A percentile compares a stretch with the other conserved stretches of the same genome.
Conservation (phyloP, 2,888 invertebrate species). For the Pyrrhia umbra region DNA sequence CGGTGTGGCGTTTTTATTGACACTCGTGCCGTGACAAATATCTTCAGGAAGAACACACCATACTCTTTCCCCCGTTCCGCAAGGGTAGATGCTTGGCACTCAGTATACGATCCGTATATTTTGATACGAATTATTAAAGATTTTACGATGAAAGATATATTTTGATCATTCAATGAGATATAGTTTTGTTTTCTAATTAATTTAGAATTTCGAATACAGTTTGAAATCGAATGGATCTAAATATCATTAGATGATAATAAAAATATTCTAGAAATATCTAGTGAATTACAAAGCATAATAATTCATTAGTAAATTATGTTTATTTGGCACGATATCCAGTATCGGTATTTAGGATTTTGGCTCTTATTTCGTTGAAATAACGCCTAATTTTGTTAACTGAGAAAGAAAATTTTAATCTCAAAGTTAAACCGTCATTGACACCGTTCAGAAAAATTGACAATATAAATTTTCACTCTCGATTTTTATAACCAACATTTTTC, state of each 20-base stretch:
- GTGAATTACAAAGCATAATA: conserved; percentile 9
- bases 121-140: conserved; percentile 46
- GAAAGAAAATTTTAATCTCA: conserved; percentile 42
- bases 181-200: not conserved
- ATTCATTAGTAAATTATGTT: conserved; percentile 29
- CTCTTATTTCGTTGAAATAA: conserved; percentile 4
- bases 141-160: conserved; percentile 45
- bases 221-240: not conserved
- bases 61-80: conserved; percentile 64
- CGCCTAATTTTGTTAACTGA: conserved; percentile 14
- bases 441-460: conserved; percentile 75
- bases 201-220: not conserved
- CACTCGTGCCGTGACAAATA: conserved; percentile 89
- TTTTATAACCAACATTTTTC: conserved; percentile 83
- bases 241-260: not conserved
- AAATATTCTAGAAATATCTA: not conserved
- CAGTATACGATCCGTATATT: conserved; percentile 58
- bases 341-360: conserved; percentile 8
- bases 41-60: conserved; percentile 76
- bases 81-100: conserved; percentile 53
- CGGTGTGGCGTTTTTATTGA: conserved; percentile 90
- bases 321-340: conserved; percentile 22
- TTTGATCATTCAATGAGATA: not conserved
- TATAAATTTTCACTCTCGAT: conserved; percentile 84
- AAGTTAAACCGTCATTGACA: conserved; percentile 67